phyloP scores from a whole-genome alignment of 1,140 invertebrate genomes.

The Holcopasites calliopsidis region DNA sequence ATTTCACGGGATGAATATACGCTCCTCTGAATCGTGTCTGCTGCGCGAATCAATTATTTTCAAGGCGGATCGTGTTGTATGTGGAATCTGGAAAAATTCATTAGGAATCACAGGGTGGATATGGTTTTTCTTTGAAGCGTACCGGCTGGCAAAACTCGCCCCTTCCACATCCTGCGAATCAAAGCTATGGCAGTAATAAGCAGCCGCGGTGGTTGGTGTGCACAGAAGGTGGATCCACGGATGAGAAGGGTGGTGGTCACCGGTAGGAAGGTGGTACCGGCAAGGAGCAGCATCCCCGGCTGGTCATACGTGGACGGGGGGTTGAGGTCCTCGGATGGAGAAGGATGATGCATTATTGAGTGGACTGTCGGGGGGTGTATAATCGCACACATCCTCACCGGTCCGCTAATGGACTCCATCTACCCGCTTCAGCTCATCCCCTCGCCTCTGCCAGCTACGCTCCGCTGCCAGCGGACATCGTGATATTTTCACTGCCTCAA shows the following conservation, averaged over 20 bases:
- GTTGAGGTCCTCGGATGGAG: conserved; percentile 61
- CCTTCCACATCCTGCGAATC: conserved; percentile 69
- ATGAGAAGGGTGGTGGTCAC: conserved; percentile 19
- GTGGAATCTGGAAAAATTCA: too few relatives aligned
- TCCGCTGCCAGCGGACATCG: conserved; percentile 58
- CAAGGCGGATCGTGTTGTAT: not conserved
- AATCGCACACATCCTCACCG: conserved; percentile 74
- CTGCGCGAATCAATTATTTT: conserved; percentile 49
- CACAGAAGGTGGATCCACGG: conserved; percentile 38
- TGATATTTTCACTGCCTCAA: conserved; percentile 72
- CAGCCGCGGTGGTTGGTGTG: conserved; percentile 54
- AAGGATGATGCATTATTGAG: conserved; percentile 77
- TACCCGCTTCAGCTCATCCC: conserved; percentile 59
- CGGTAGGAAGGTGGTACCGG: conserved; percentile 34
- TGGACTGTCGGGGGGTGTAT: conserved; percentile 69
- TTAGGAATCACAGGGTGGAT: not conserved
- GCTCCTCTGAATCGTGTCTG: conserved; percentile 3
- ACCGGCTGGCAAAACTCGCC: conserved; percentile 31
- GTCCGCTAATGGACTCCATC: conserved; percentile 73
- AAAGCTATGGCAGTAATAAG: conserved; percentile 76
- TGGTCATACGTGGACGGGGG: conserved; percentile 61
- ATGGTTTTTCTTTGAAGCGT: conserved; percentile 71
- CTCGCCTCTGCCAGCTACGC: conserved; percentile 39
- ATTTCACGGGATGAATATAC: conserved; percentile 39
- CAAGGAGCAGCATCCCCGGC: conserved; percentile 57